These are phyloP conservation scores for Drosophila arawakana DNA, from an alignment of 1,140 invertebrate genomes.

Conservation along the genomic window DNA sequence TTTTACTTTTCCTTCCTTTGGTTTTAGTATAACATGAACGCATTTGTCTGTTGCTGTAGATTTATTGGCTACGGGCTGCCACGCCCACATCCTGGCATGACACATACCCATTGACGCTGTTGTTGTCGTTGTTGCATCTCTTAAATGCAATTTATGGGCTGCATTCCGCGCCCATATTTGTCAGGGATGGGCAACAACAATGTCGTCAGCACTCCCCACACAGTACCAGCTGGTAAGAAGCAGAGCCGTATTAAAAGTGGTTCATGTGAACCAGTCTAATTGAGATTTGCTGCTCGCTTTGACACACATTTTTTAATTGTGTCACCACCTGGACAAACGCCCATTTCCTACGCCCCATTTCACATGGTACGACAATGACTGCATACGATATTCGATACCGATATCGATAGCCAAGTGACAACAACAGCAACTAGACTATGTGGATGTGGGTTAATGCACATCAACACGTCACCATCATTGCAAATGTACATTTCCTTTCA, in stretches of 20 bases:
- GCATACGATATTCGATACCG: slow-evolving; percentile 14
- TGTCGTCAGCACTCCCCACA: neutral
- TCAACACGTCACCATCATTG: slow-evolving; percentile 18
- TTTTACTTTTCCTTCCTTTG: neutral
- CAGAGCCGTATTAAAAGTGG: neutral
- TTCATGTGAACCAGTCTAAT: slow-evolving; percentile 34
- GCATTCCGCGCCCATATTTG: slow-evolving; percentile 34
- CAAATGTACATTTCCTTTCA: neutral
- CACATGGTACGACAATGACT: slow-evolving; percentile 3
- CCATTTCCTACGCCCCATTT: neutral
- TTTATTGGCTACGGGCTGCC: slow-evolving; percentile 40
- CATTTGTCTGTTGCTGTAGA: slow-evolving; percentile 34
- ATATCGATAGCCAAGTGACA: slow-evolving; percentile 7
- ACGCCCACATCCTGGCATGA: slow-evolving; percentile 39
- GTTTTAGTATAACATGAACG: slow-evolving; percentile 6
- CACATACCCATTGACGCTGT: slow-evolving; percentile 13
- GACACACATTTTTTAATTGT: slow-evolving; percentile 57
- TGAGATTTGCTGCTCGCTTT: slow-evolving; percentile 51
- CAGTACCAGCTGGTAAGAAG: neutral
- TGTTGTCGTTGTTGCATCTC: slow-evolving; percentile 15
- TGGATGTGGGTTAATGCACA: slow-evolving; percentile 51
- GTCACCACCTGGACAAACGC: slow-evolving; percentile 28
- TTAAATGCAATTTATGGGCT: slow-evolving; percentile 57
- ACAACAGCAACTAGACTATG: slow-evolving; percentile 2
- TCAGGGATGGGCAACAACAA: slow-evolving; percentile 18